Evolutionary conservation across 2,888 invertebrate genomes (phyloP), one percentile per base, ranked within the genome.

Genomic region (Rhabditophanes sp.): DNA sequence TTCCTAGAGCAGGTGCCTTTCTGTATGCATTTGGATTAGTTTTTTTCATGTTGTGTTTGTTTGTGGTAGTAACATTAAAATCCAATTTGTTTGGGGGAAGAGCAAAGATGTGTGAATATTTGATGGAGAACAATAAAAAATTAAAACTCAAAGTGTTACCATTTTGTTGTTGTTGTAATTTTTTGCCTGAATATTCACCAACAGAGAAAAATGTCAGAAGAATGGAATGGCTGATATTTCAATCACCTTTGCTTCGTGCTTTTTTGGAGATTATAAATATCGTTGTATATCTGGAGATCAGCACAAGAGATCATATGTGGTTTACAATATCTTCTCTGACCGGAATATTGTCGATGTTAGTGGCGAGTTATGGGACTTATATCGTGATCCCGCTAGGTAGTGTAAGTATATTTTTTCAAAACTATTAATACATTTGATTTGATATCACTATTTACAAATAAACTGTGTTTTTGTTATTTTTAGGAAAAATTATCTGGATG

Each of bases 21-120:
- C 37, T 60, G 6, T 62, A 62, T 37, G 55, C 61, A 2, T 48
- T 54, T 21, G 56, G 60, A 6, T 34, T 61, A 14, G 61, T 57
- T 48, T 56, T 60, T 33, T 56, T 56, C 39, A 61, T 61, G 61
- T 42, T 62, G 15, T 57, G 59, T 37, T 44, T 61, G 8, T 61
- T 62, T 39, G 51, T 62, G 4, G 44, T 50, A 25, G 53, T 61
- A 17, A 50, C 58, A 2, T 42, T 61, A 3, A 44, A 62, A 25
- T 55, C 53, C 37, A 59, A 53, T 29, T 45, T 61, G 17, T 51
- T 56, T 37, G 61, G 61, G 2, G 48, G 53, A 5, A 42, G 61
- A 11, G 34, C 44, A 26, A 44, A 52, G 12, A 45, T 61, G 42
- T 44, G 50, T 25, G 50, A 48, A 19, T 56, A 48, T 33, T 30